Evolutionary conservation across 1,140 invertebrate species (phyloP).

Genomic region (Druon quercuslanigerum): DNA sequence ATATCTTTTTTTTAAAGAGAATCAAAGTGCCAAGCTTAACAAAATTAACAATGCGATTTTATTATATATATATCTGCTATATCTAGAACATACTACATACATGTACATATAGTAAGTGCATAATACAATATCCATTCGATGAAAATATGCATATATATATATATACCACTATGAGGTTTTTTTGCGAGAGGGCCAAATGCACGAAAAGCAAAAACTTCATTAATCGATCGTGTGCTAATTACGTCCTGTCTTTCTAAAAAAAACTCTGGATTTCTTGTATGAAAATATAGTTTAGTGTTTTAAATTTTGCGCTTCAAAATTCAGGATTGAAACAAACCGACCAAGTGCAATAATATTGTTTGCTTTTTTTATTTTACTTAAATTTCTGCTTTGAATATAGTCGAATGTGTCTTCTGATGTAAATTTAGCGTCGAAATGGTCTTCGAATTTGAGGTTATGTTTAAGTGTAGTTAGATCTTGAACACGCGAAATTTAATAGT

Average conservation of each 20-base stretch:
- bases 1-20: conserved; percentile 24
- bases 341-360: too few relatives aligned
- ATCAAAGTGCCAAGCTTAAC: conserved; percentile 65
- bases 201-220: conserved; percentile 33
- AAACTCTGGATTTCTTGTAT: neutral
- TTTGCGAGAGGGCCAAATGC: neutral
- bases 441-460: too few relatives aligned
- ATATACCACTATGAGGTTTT: neutral
- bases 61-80: conserved; percentile 37
- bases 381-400: too few relatives aligned
- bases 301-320: neutral
- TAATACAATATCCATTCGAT: conserved; percentile 38
- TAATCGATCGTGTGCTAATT: conserved; percentile 22
- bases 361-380: too few relatives aligned
- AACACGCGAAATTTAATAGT: too few relatives aligned
- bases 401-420: too few relatives aligned
- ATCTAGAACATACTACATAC: conserved; percentile 34
- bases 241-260: conserved; percentile 39
- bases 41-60: conserved; percentile 56
- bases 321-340: neutral
- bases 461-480: too few relatives aligned
- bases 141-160: too few relatives aligned
- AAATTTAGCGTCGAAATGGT: too few relatives aligned
- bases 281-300: neutral
- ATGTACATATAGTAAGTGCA: conserved; percentile 34